phyloP scores from a whole-genome alignment of 2,888 invertebrate genomes.

The Cerceris ruficornis region DNA sequence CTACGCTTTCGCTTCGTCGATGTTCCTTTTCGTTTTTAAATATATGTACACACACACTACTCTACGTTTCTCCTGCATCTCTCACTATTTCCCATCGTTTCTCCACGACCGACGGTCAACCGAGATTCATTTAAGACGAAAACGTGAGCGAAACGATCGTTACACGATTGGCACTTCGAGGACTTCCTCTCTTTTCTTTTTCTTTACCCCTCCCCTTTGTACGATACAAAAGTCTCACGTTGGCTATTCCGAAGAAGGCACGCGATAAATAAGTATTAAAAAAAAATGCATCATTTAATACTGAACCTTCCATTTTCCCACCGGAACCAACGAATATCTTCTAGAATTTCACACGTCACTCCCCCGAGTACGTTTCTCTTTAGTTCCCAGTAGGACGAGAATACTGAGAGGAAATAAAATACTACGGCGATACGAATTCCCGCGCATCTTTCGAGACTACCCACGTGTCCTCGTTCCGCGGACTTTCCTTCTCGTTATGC shows the following conservation, averaged over 20 bases:
- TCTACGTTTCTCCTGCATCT: neutral
- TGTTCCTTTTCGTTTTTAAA: neutral
- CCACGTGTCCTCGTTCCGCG: constrained; percentile 18
- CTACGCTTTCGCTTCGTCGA: no score
- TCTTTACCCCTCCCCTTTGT: neutral
- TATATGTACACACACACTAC: constrained; percentile 8
- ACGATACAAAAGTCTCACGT: no score
- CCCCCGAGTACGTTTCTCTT: neutral
- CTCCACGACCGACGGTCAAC: constrained; percentile 21
- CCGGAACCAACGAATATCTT: neutral
- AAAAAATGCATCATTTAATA: constrained; percentile 17
- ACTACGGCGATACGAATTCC: neutral
- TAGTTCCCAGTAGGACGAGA: neutral
- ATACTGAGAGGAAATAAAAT: neutral
- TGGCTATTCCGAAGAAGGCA: no score
- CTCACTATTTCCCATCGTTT: constrained; percentile 1
- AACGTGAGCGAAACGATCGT: constrained; percentile 7
- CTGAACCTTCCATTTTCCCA: constrained; percentile 12
- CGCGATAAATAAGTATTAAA: neutral
- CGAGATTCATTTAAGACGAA: constrained; percentile 33
- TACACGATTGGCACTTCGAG: neutral
- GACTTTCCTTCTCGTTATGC: constrained; percentile 28
- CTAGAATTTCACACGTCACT: neutral
- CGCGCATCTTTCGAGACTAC: constrained; percentile 8
- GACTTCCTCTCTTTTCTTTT: neutral